Base-by-base conservation (phyloP, 2,888 invertebrate species). In the Incurvaria masculella region DNA sequence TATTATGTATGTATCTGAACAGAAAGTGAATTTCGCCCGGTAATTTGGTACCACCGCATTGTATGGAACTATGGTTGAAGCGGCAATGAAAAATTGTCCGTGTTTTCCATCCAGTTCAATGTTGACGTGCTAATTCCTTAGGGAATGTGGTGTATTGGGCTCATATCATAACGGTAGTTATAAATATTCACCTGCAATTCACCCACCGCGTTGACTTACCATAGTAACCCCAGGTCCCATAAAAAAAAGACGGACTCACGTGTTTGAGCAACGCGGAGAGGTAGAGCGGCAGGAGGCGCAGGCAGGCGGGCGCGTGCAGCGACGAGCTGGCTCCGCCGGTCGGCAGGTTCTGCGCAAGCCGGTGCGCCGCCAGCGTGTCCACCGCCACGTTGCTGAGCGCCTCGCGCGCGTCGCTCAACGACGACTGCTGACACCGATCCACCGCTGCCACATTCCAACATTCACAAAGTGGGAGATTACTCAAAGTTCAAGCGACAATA, bases 361-460 rank as follows among this genome's bases (percentile, higher is more conserved):
- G 61, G 62, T 70, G 69, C 21, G 76, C 71, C 1, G 66, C 63
- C 17, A 75, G 58, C 19, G 23, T 20, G 73, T 96, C 95, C 46
- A 92, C 84, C 11, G 88, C 90, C 18, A 91, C 93, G 69, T 94
- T 95, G 52, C 94, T 87, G 57, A 96, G 85, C n/a, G 94, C 99
- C 68, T 99, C 99, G 40, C 97, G 82, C 1, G 98, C 97, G 70
- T 99, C 98, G 6, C 88, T 81, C 63, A 98, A 78, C 44, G 90
- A 94, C 21, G 94, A 88, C 40, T 89, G 83, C 59, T 90, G 80
- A 52, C 93, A 91, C 42, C 96, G 83, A 70, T 99, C 98, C 51
- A 95, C 97, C 52, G 97, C 91, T 89, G 66, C 21, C 8, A 33
- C 14, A 33, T n/a, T n/a, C n/a, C n/a, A n/a, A n/a, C n/a, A n/a